Conservation (phyloP, 2,797 vertebrate genomes). For the Cryptoblepharus egeriae region DNA sequence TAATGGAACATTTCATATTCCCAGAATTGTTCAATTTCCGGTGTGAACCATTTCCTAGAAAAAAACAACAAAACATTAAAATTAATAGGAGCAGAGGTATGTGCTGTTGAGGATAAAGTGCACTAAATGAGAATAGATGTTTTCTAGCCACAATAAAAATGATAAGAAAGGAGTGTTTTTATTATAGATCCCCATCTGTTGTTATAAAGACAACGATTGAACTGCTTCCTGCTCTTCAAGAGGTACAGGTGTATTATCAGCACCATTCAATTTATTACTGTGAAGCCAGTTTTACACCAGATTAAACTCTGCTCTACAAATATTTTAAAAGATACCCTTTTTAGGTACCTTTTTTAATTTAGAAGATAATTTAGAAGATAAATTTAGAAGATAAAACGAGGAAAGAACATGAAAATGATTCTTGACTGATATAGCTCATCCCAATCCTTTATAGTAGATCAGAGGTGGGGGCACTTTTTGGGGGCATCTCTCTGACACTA, state of each 20-base stretch:
- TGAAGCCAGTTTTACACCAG: slow-evolving; percentile 2
- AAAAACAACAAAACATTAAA: slow-evolving; percentile 32
- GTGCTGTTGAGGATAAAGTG: background rate
- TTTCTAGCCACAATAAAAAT: slow-evolving; percentile 60
- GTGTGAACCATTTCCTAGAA: slow-evolving; percentile 20
- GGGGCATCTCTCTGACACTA: too few species aligned
- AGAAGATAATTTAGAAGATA: slow-evolving; percentile 10
- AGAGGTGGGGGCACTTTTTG: too few species aligned
- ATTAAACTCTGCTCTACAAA: slow-evolving; percentile 11
- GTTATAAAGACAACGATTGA: slow-evolving; percentile 53
- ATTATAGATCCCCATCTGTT: slow-evolving; percentile 50
- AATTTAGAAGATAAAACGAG: slow-evolving; percentile 2
- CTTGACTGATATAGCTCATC: slow-evolving; percentile 27
- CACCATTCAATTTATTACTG: background rate
- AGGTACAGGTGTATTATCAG: slow-evolving; percentile 21
- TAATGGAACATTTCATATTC: background rate
- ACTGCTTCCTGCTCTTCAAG: slow-evolving; percentile 18
- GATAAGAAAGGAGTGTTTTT: slow-evolving; percentile 9
- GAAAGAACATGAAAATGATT: background rate
- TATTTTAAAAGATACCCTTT: slow-evolving; percentile 4
- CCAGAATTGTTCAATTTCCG: background rate
- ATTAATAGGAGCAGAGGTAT: background rate
- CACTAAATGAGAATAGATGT: slow-evolving; percentile 43
- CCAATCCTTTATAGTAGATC: slow-evolving; percentile 7
- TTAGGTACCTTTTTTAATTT: too few species aligned